Percentiles rank a stretch among this genome's conserved stretches.
Evolutionary conservation across 2,888 invertebrate species (phyloP).

Genomic region (Epinotia ramella): DNA sequence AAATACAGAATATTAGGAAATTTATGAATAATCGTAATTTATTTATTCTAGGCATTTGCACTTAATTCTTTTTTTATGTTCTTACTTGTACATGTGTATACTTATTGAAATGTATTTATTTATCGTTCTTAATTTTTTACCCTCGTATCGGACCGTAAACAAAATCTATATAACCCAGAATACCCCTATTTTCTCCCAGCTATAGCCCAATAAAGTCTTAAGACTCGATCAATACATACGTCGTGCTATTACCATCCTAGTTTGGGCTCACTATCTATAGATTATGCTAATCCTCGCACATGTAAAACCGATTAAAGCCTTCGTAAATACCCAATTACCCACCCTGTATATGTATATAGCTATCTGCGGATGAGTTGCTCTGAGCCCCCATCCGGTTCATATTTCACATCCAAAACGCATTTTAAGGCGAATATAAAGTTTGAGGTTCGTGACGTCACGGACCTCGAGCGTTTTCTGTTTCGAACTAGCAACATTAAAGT

Average conservation of each 20-base stretch:
- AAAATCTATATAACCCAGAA: neutral
- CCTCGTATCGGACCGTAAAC: neutral
- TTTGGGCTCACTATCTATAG: slow-evolving; percentile 19
- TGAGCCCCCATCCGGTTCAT: neutral
- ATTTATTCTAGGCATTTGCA: no score
- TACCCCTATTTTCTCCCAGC: neutral
- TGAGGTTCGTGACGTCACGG: no score
- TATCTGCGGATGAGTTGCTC: neutral
- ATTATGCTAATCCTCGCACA: slow-evolving; percentile 34
- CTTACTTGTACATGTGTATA: no score
- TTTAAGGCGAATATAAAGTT: no score
- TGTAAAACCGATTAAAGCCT: slow-evolving; percentile 39
- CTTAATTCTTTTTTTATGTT: no score
- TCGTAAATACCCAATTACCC: slow-evolving; percentile 27
- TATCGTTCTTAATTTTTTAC: neutral
- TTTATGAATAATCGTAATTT: no score
- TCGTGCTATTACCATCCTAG: neutral
- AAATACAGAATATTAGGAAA: no score
- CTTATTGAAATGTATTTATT: no score
- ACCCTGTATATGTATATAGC: neutral
- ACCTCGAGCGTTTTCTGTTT: no score
- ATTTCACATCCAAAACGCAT: no score
- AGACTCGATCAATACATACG: neutral
- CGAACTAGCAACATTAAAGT: no score
- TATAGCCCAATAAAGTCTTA: neutral